phyloP scores from a whole-genome alignment of 2,113 vertebrate species.

The Petaurus breviceps region DNA sequence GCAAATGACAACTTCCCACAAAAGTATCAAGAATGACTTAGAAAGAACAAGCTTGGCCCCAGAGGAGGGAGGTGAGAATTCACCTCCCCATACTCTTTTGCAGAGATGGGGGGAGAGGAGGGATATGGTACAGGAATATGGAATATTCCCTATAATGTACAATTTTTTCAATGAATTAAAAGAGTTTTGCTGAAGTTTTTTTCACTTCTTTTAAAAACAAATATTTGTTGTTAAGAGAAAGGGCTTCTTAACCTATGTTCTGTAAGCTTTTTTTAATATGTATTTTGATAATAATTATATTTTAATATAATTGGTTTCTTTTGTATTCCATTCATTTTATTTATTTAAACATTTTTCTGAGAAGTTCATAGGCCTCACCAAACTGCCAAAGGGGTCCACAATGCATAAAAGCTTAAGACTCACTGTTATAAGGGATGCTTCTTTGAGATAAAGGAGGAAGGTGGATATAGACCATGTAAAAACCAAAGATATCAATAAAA shows the following conservation, averaged over 20 bases:
- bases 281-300: not conserved
- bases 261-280: not conserved
- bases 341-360: not conserved
- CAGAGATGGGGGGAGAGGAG: not conserved
- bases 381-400: not conserved
- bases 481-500: not conserved
- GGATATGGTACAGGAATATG: not conserved
- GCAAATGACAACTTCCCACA: not conserved
- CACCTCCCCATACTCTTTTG: not conserved
- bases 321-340: not conserved
- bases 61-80: not conserved
- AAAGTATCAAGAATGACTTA: not conserved
- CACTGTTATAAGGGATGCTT: not conserved
- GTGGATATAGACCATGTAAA: not conserved
- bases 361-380: not conserved
- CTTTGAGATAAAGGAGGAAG: not conserved
- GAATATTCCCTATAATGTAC: not conserved
- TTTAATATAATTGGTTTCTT: not conserved
- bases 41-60: not conserved
- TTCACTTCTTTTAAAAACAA: not conserved
- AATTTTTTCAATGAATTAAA: not conserved
- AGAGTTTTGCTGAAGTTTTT: not conserved
- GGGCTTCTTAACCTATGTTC: not conserved
- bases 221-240: not conserved
- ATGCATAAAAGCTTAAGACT: not conserved